A percentile compares a stretch with the other conserved stretches of the same genome.
Conservation (phyloP, 1,140 invertebrate species). For the Acromyrmex charruanus region DNA sequence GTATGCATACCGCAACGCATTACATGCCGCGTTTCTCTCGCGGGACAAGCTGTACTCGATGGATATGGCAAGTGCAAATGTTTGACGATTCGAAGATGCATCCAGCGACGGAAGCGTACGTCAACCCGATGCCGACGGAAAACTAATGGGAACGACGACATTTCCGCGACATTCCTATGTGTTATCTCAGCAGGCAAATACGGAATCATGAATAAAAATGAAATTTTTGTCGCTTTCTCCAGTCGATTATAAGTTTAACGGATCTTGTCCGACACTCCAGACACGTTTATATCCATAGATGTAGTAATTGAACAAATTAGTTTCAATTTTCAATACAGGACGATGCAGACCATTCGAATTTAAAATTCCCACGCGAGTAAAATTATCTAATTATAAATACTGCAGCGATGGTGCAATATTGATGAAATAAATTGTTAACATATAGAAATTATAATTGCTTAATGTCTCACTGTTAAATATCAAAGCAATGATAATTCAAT, state of each 20-base stretch:
- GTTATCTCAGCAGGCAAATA: background rate
- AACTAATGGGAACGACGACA: conserved; percentile 7
- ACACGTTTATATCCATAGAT: background rate
- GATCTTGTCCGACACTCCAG: background rate
- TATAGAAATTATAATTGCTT: background rate
- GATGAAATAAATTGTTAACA: conserved; percentile 22
- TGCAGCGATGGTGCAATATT: background rate
- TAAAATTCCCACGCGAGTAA: background rate
- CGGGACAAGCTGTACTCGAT: conserved; percentile 17
- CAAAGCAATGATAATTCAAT: too few species aligned
- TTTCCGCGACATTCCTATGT: conserved; percentile 11
- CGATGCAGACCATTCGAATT: background rate
- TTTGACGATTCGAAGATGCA: conserved; percentile 52
- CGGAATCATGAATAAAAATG: background rate
- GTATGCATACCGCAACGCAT: conserved; percentile 34
- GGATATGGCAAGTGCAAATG: conserved; percentile 46
- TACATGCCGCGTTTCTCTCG: conserved; percentile 12
- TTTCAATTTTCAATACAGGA: background rate
- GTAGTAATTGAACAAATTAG: background rate
- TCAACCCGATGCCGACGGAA: conserved; percentile 10
- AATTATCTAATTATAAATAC: background rate
- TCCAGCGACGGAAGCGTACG: background rate
- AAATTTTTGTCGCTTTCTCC: too few species aligned
- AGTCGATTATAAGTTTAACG: background rate
- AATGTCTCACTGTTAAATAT: background rate